Evolutionary conservation across 2,888 invertebrate genomes (phyloP).

Genomic region (Colostygia pectinataria): DNA sequence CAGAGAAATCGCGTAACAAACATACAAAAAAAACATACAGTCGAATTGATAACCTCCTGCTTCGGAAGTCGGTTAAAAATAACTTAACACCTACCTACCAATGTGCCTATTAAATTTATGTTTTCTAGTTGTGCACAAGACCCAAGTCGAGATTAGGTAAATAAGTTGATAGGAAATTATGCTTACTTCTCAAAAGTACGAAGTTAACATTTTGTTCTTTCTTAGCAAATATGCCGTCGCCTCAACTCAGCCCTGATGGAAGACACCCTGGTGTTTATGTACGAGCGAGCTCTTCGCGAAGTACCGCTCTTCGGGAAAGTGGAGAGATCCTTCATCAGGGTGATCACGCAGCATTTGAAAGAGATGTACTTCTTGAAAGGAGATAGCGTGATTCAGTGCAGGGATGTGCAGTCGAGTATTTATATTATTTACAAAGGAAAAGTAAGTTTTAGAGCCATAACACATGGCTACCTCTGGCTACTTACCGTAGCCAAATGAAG

Average conservation of each 20-base stretch:
- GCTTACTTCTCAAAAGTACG: neutral
- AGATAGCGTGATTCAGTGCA: slow-evolving; percentile 73
- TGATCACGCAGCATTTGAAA: slow-evolving; percentile 75
- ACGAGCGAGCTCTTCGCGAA: slow-evolving; percentile 75
- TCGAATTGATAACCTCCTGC: too few species aligned
- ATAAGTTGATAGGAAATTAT: too few species aligned
- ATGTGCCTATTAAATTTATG: too few species aligned
- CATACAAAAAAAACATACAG: too few species aligned
- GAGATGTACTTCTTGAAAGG: slow-evolving; percentile 79
- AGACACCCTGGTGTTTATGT: slow-evolving; percentile 79
- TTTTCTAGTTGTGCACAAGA: too few species aligned
- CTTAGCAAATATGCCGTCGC: slow-evolving; percentile 71
- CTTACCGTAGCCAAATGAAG: too few species aligned
- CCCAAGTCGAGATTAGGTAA: too few species aligned
- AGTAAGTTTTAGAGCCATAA: too few species aligned
- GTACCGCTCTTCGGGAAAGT: slow-evolving; percentile 81
- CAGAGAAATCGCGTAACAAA: too few species aligned
- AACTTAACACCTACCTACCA: too few species aligned
- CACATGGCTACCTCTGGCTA: too few species aligned
- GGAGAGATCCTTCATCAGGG: slow-evolving; percentile 79
- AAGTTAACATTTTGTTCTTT: neutral
- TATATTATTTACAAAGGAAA: slow-evolving; percentile 80
- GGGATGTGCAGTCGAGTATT: slow-evolving; percentile 73
- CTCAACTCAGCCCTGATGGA: slow-evolving; percentile 79
- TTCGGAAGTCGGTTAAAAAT: too few species aligned